phyloP scores from a whole-genome alignment of 2,797 vertebrate genomes.

The Lacerta agilis region DNA sequence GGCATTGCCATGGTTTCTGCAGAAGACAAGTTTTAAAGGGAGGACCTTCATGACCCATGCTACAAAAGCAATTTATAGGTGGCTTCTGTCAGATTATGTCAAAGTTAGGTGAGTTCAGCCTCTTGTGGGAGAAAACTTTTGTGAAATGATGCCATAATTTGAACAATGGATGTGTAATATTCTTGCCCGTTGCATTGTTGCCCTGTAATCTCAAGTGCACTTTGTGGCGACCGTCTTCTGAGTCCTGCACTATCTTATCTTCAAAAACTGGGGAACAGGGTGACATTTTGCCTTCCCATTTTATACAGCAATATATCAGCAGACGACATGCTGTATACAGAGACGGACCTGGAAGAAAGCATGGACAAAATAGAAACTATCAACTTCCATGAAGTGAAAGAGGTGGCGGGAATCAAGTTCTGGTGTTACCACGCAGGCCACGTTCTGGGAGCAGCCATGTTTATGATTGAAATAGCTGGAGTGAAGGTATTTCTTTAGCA shows the following conservation, averaged over 20 bases:
- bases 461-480: slow-evolving; percentile 97
- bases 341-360: slow-evolving; percentile 96
- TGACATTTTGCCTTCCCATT: slow-evolving; percentile 55
- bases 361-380: slow-evolving; percentile 99
- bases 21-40: slow-evolving; percentile 98
- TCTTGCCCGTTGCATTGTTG: not conserved
- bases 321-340: slow-evolving; percentile 97
- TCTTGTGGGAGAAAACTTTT: not conserved
- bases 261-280: not conserved
- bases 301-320: slow-evolving; percentile 92
- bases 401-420: slow-evolving; percentile 97
- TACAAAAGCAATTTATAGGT: slow-evolving; percentile 97
- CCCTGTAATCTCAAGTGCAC: not conserved
- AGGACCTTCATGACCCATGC: slow-evolving; percentile 97
- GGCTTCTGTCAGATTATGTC: slow-evolving; percentile 96
- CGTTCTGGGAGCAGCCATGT: slow-evolving; percentile 95
- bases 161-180: not conserved
- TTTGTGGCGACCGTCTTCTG: not conserved
- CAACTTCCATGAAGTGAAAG: slow-evolving; percentile 98
- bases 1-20: slow-evolving; percentile 95
- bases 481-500: slow-evolving; percentile 85
- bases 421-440: slow-evolving; percentile 97
- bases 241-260: not conserved
- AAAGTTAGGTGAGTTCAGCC: slow-evolving; percentile 90
- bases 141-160: not conserved